Evolutionary conservation across 2,888 invertebrate genomes (phyloP).

Genomic region (Pristionchus exspectatus): DNA sequence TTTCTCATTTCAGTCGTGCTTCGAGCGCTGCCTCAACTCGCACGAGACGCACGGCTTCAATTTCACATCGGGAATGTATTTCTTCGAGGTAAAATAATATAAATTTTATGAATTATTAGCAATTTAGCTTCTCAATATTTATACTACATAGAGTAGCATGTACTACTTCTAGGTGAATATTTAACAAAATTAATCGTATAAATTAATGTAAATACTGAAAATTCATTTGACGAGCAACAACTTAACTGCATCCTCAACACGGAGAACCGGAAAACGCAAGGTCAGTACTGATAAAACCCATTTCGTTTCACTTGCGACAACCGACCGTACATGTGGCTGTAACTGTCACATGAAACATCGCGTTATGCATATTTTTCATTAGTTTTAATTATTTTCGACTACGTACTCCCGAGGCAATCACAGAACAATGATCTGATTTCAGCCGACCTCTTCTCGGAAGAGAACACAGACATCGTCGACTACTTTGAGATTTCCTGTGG

Average conservation of each 20-base stretch:
- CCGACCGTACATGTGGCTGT: too few species aligned
- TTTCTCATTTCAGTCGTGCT: slow-evolving; percentile 67
- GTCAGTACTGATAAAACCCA: not conserved
- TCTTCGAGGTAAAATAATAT: slow-evolving; percentile 72
- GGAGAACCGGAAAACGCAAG: slow-evolving; percentile 75
- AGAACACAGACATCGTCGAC: slow-evolving; percentile 78
- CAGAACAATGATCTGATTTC: not conserved
- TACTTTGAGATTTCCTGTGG: slow-evolving; percentile 77
- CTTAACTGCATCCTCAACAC: slow-evolving; percentile 78
- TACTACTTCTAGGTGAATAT: slow-evolving; percentile 76
- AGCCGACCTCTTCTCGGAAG: slow-evolving; percentile 73
- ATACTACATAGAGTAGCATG: slow-evolving; percentile 70
- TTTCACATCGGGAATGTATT: slow-evolving; percentile 78
- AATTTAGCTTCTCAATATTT: too few species aligned
- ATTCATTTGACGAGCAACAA: slow-evolving; percentile 66
- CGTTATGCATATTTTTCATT: too few species aligned
- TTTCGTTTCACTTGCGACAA: too few species aligned
- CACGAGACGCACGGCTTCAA: slow-evolving; percentile 75
- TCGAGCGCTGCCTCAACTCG: slow-evolving; percentile 78
- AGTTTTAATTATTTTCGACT: not conserved
- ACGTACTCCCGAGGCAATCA: too few species aligned
- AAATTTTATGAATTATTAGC: not conserved
- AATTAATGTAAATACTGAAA: not conserved
- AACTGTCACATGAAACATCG: too few species aligned
- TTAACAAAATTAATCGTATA: not conserved